Conservation (phyloP, 2,797 vertebrate species). For the Anguilla obscura region DNA sequence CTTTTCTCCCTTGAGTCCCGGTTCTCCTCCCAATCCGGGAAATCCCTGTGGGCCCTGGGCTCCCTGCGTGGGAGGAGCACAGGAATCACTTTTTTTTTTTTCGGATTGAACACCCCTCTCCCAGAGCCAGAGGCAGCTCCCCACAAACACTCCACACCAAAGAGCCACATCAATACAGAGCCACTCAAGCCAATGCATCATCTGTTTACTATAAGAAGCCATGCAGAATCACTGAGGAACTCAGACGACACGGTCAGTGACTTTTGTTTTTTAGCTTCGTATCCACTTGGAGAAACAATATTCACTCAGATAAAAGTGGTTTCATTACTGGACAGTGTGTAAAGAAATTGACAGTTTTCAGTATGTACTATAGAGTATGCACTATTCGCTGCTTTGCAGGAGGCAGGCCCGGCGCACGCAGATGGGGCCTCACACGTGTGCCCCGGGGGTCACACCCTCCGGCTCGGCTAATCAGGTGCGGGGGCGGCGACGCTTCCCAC, state of each 20-base stretch:
- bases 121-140: background rate
- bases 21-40: constrained; percentile 72
- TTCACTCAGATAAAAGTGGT: background rate
- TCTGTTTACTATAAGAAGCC: background rate
- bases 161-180: background rate
- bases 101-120: background rate
- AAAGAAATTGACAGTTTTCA: background rate
- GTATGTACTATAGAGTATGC: background rate
- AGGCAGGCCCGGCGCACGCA: background rate
- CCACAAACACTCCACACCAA: background rate
- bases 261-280: background rate
- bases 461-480: background rate
- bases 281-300: background rate
- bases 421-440: background rate
- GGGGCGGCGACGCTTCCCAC: background rate
- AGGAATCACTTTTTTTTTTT: background rate
- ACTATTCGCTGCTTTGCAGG: background rate
- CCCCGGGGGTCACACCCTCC: background rate
- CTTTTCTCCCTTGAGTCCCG: constrained; percentile 77
- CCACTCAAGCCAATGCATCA: background rate
- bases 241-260: background rate
- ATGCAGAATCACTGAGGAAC: background rate
- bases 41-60: constrained; percentile 67
- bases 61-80: constrained; percentile 64
- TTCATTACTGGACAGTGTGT: background rate